Base-by-base conservation (phyloP, 2,888 invertebrate species). In the Ptychoptera contaminata region DNA sequence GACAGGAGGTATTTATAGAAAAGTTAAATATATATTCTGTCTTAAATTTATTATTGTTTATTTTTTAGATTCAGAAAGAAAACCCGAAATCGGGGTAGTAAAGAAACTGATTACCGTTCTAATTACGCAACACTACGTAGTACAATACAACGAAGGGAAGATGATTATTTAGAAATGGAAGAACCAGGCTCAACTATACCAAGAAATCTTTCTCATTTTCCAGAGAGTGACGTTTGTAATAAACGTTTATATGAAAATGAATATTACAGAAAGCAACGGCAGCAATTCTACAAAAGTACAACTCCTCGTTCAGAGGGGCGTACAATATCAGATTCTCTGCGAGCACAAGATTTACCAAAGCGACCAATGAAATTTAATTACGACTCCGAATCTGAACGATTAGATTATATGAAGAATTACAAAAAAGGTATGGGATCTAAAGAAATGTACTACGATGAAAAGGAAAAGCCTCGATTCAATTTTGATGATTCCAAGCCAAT, bases 1-100 rank as follows among this genome's bases (percentile, higher is more conserved):
- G 73, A 74, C 49, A 57, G 71, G 53, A 59, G 73, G 59, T 65
- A 65, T 57, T 47, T 43, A 11, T 39, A n/a, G n/a, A n/a, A n/a
- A n/a, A n/a, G 29, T 16, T 15, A 5, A 23, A 14, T 29, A 16
- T 31, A 32, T 15, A 6, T 4, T 4, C 10, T 11, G 4, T 35
- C 7, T 34, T 11, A 8, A 34, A 15, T 9, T 39, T 30, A 15
- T 16, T 37, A 8, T 10, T 10, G 16, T 36, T 31, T 41, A 23
- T 11, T 11, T 34, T 3, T 0, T 15, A 65, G 66, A 53, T 63
- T 62, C 49, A 61, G 65, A 30, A 63, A 61, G 49, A 72, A 73
- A 51, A 59, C 69, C 3, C 63, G 75, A 30, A 68, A 69, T n/a
- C 62, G 64, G 38, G 58, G 59, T 39, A 55, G 56, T 35, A 58